Percentiles rank a stretch among this genome's conserved stretches.
phyloP scores from a whole-genome alignment of 2,888 invertebrate species.

The Temnothorax ravouxi region DNA sequence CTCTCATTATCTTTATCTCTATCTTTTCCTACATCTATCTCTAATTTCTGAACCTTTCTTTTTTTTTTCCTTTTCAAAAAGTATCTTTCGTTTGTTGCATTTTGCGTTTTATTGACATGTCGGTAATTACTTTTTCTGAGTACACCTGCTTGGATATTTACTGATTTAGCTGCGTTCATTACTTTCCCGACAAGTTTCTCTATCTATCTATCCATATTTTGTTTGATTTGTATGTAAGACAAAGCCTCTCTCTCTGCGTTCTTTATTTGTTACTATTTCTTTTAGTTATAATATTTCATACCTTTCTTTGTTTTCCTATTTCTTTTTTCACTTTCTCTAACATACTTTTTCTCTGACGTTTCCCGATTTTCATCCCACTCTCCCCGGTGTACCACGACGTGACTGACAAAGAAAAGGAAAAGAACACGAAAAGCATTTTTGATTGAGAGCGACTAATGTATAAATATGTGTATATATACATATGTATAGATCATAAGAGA shows the following conservation, averaged over 20 bases:
- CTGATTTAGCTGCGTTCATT: constrained; percentile 15
- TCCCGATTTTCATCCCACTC: constrained; percentile 66
- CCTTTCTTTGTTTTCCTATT: constrained; percentile 4
- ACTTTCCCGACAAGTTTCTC: neutral
- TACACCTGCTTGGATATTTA: neutral
- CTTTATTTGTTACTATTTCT: neutral
- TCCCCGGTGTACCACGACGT: constrained; percentile 73
- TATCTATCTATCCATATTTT: constrained; percentile 15
- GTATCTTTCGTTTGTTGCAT: constrained; percentile 40
- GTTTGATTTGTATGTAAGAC: neutral
- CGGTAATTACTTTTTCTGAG: constrained; percentile 1
- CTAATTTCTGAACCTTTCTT: constrained; percentile 16
- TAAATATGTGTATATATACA: constrained; percentile 45
- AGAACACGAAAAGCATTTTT: constrained; percentile 75
- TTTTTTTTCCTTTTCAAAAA: neutral
- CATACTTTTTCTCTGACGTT: constrained; percentile 51
- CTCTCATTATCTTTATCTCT: constrained; percentile 59
- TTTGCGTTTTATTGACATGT: constrained; percentile 22
- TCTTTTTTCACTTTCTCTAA: constrained; percentile 16
- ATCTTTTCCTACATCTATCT: constrained; percentile 49
- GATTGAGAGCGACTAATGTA: constrained; percentile 78
- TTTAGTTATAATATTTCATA: neutral
- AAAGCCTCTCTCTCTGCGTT: neutral
- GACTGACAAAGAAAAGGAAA: constrained; percentile 72
- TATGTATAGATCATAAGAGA: constrained; percentile 79